A percentile compares a stretch with the other conserved stretches of the same genome.
Conservation (phyloP, 2,797 vertebrate species). For the Octomys mimax region DNA sequence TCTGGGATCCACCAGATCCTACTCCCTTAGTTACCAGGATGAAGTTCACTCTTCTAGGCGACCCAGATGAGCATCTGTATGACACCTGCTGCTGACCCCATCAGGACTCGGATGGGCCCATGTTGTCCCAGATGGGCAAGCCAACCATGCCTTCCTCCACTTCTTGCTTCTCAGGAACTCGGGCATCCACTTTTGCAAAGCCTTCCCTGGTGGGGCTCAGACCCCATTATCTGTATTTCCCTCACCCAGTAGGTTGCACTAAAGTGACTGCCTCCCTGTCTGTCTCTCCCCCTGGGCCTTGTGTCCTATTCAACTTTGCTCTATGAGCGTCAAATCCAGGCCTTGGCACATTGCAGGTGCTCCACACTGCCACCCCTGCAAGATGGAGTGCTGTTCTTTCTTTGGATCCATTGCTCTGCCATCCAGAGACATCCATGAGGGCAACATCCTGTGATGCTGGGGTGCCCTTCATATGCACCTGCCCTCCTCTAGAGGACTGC, state of each 20-base stretch:
- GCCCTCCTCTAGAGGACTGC: background rate
- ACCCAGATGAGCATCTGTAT: background rate
- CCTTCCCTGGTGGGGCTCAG: background rate
- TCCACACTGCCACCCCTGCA: background rate
- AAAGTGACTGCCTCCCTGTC: background rate
- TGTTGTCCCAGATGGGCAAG: background rate
- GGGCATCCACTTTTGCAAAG: background rate
- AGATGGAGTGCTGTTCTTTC: background rate
- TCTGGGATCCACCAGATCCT: background rate
- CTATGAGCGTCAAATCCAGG: background rate
- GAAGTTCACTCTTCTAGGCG: background rate
- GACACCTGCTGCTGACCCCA: background rate
- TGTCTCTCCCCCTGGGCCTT: background rate
- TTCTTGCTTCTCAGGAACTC: background rate
- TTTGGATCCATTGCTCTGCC: background rate
- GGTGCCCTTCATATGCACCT: accelerated
- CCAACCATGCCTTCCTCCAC: background rate
- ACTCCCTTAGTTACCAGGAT: background rate
- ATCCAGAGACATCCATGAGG: background rate
- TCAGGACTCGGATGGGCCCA: background rate
- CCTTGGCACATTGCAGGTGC: too few species aligned
- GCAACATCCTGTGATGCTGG: too few species aligned
- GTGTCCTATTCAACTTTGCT: background rate
- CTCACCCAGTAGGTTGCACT: background rate
- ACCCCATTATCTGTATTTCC: background rate